Evolutionary conservation across 2,797 vertebrate species (phyloP), one percentile per base, ranked within the genome.

Genomic region (Garrulus glandarius): DNA sequence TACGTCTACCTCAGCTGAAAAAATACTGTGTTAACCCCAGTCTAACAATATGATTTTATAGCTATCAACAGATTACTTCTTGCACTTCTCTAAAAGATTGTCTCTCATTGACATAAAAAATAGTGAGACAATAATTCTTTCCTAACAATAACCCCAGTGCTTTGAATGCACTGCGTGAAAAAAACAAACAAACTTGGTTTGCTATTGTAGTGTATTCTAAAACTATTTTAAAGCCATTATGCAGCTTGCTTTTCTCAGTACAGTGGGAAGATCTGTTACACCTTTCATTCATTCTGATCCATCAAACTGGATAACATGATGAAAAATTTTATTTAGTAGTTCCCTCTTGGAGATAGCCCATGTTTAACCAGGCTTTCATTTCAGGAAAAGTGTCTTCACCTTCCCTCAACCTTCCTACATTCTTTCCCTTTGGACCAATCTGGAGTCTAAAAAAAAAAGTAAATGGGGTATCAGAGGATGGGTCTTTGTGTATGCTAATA

Each of bases 381-480:
- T 83, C 41, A 85, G 12, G 10, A 92, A 59, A 78, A 47, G 2
- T 26, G 9, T 84, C 37, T 20, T 90, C 30, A 50, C 12, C 23
- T 61, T 65, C 26, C 16, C 12, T 84, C 19, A 61, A 6, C 3
- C 15, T 69, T 79, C 17, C 13, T 41, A 24, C 15, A 12, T 50
- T 74, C 4, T 77, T 69, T 92, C 18, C 23, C 32, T 90, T 78
- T 36, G 2, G 4, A 72, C 6, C 6, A 32, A 6, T 17, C 26
- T 84, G 32, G 23, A 57, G 24, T 34, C 15, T 69, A 37, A 84
- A 87, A 68, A 68, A 11, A 20, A 0, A 82, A 89, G 21, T 13
- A 55, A 34, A 11, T 59, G 19, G 1, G 6, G 1, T 57, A 7
- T 2, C n/a, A 15, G 8, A 2, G 14, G 6, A 1, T 41, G 3